Evolutionary conservation across 2,888 invertebrate genomes (phyloP).

Genomic region (Siphlonurus alternatus): DNA sequence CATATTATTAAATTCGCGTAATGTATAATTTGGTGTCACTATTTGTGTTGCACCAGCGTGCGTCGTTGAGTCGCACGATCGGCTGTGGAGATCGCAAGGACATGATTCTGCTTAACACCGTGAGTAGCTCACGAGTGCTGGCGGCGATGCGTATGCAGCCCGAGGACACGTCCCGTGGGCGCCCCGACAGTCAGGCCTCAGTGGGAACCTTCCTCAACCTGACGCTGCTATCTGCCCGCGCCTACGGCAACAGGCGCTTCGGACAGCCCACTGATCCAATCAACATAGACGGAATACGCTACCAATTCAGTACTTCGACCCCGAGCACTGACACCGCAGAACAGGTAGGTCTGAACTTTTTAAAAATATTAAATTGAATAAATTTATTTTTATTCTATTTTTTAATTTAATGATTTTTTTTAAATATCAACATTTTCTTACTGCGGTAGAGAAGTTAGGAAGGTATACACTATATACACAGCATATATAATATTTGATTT

Average conservation of each 20-base stretch:
- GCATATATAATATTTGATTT: too few species aligned
- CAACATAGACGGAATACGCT: background rate
- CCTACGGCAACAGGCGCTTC: background rate
- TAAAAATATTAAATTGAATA: too few species aligned
- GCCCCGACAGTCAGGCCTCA: conserved; percentile 8
- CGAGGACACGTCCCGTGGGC: conserved; percentile 1
- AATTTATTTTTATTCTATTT: too few species aligned
- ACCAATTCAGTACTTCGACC: background rate
- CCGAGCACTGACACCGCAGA: background rate
- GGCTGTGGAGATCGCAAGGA: conserved; percentile 13
- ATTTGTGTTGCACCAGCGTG: too few species aligned
- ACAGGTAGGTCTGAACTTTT: too few species aligned
- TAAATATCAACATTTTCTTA: too few species aligned
- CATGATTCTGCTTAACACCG: conserved; percentile 9
- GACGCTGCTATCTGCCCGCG: conserved; percentile 5
- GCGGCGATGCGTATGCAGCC: conserved; percentile 8
- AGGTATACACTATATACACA: too few species aligned
- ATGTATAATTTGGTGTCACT: too few species aligned
- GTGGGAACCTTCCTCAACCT: conserved; percentile 10
- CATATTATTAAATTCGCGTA: too few species aligned
- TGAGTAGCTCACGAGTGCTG: conserved; percentile 9
- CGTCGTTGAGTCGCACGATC: conserved; percentile 10
- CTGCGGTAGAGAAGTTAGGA: too few species aligned
- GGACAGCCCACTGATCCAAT: conserved; percentile 1
- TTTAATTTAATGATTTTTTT: too few species aligned